Percentiles rank a stretch among this genome's conserved stretches.
These are phyloP conservation scores for Tolypeutes matacus DNA, from an alignment of 2,797 vertebrate species.

Conservation along the genomic window DNA sequence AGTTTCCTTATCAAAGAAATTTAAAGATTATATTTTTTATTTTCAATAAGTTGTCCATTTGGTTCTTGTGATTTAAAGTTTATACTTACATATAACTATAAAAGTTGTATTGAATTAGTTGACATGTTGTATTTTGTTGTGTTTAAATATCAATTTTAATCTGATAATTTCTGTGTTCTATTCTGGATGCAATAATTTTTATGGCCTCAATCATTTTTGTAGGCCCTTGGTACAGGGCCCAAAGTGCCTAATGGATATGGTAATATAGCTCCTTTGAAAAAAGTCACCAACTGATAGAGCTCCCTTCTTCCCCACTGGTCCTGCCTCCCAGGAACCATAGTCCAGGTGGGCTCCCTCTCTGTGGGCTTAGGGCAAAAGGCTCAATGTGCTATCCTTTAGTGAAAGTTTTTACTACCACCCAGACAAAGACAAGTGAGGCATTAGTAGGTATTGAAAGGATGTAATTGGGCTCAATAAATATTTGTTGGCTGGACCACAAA, in stretches of 20 bases:
- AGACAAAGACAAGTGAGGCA: background rate
- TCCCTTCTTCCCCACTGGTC: background rate
- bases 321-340: background rate
- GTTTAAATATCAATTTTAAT: conserved; percentile 20
- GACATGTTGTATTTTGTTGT: background rate
- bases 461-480: background rate
- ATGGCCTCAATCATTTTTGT: conserved; percentile 15
- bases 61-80: background rate
- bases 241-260: background rate
- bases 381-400: background rate
- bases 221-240: background rate
- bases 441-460: background rate
- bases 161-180: conserved; percentile 13
- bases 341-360: background rate
- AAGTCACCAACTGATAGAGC: background rate
- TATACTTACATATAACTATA: background rate
- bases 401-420: background rate
- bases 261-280: background rate
- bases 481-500: background rate
- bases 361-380: background rate
- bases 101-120: background rate
- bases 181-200: conserved; percentile 39
- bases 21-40: background rate
- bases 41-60: conserved; percentile 2
- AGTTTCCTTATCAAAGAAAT: conserved; percentile 26